Percentiles rank a stretch among this genome's conserved stretches.
Evolutionary conservation across 2,888 invertebrate genomes (phyloP).

Genomic region (Tachina fera): DNA sequence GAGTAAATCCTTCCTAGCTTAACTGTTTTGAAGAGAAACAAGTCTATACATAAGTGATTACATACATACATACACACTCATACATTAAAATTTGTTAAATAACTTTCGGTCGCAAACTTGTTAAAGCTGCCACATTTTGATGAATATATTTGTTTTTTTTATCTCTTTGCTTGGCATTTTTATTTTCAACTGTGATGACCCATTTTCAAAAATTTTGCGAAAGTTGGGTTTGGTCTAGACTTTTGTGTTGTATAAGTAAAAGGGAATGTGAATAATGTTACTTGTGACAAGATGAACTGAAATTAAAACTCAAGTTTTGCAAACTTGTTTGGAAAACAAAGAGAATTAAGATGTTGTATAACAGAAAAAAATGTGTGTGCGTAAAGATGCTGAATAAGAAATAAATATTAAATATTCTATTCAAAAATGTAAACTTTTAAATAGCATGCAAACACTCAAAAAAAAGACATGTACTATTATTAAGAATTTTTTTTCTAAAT

Average conservation of each 20-base stretch:
- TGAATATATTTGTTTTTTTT: background rate
- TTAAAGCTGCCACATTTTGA: conserved; percentile 7
- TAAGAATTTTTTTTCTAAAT: too few species aligned
- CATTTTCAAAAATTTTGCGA: conserved; percentile 10
- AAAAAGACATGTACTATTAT: too few species aligned
- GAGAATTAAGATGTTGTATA: background rate
- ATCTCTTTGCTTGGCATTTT: background rate
- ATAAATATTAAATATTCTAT: background rate
- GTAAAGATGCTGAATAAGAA: background rate
- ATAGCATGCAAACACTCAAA: too few species aligned
- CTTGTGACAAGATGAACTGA: background rate
- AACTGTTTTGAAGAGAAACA: conserved; percentile 26
- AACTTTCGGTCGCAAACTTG: conserved; percentile 34
- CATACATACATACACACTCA: background rate
- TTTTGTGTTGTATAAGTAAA: background rate
- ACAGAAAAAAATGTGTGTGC: background rate
- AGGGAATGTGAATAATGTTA: background rate
- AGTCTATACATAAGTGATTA: background rate
- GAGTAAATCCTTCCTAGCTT: conserved; percentile 58
- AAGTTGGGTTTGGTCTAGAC: background rate
- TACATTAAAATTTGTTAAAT: conserved; percentile 19
- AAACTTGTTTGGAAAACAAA: background rate
- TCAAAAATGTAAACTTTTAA: too few species aligned
- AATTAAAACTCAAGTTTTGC: background rate
- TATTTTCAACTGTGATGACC: background rate